These are phyloP conservation scores for Brachionus asplanchnoidis DNA, from an alignment of 1,140 invertebrate species.

Conservation along the genomic window DNA sequence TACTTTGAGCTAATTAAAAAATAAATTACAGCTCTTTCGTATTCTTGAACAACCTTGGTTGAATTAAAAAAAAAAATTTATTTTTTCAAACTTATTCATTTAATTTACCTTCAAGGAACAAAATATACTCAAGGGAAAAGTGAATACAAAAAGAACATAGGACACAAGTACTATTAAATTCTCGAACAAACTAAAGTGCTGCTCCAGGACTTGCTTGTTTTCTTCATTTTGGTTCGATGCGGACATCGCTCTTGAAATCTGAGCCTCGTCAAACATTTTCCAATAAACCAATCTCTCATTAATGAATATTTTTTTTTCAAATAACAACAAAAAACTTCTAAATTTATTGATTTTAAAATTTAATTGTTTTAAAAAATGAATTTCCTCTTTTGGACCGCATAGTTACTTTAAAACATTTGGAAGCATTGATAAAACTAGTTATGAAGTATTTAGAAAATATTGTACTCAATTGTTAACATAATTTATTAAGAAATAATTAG, in stretches of 20 bases:
- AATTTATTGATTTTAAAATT: background rate
- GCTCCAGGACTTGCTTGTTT: background rate
- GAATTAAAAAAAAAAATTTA: background rate
- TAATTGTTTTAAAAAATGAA: background rate
- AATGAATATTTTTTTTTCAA: background rate
- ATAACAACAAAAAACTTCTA: background rate
- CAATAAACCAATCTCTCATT: background rate
- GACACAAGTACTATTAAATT: constrained; percentile 76
- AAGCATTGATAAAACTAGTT: background rate
- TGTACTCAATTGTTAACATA: background rate
- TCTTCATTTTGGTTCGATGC: background rate
- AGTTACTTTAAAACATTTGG: background rate
- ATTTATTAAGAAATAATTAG: background rate
- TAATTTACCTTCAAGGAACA: constrained; percentile 81
- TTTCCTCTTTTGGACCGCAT: background rate
- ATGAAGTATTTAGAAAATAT: background rate
- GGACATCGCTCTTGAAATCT: background rate
- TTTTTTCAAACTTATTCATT: background rate
- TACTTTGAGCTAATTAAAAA: no score
- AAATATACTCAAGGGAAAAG: constrained; percentile 84
- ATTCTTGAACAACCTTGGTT: constrained; percentile 51
- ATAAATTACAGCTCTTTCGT: constrained; percentile 53
- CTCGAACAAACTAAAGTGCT: constrained; percentile 63
- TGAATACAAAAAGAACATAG: constrained; percentile 75
- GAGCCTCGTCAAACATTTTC: background rate